Evolutionary conservation across 1,140 invertebrate genomes (phyloP), one percentile per base, ranked within the genome.

Genomic region (Leptoteleia sp.): DNA sequence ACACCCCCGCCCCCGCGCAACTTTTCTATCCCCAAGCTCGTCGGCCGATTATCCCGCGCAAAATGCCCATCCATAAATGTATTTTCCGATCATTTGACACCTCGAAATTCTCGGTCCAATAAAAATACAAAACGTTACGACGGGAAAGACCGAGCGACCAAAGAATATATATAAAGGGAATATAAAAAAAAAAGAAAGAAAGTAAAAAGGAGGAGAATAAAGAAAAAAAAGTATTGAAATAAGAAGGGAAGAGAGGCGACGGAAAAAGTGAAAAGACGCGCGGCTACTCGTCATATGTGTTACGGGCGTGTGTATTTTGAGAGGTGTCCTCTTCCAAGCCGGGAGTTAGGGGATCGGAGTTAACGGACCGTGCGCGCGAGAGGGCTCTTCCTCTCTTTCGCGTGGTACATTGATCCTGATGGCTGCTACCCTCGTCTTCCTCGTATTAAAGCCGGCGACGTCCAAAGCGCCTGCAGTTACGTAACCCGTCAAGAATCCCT

Each of bases 311-410:
- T 67, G 80, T 79, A 81, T 82, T 81, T 81, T 61, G 68, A 79
- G 67, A 78, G 75, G 42, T 68, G 59, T 29, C 76, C 72, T 76
- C 70, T 64, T 70, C 19, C 62, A 37, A 27, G 42, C 50, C 47
- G 57, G 54, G 48, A 76, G 64, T 73, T 61, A 73, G 71, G 76
- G 81, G 65, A 71, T 77, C 81, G 79, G 62, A 73, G 81, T 82
- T 82, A 82, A 82, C 81, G 81, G 81, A 82, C 73, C 79, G 71
- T 81, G 68, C 52, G 71, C 75, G 75, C 73, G 65, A 77, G 73
- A 79, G 76, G 68, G 71, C 59, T 79, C 68, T 72, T 76, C 47
- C 64, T 71, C 54, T 70, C 61, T 65, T 72, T 81, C 48, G 55
- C 73, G 50, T 75, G 72, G 55, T 70, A 77, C 81, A 81, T 81